Base-by-base conservation (phyloP, 2,888 invertebrate genomes). In the Drosophila kanekoi region DNA sequence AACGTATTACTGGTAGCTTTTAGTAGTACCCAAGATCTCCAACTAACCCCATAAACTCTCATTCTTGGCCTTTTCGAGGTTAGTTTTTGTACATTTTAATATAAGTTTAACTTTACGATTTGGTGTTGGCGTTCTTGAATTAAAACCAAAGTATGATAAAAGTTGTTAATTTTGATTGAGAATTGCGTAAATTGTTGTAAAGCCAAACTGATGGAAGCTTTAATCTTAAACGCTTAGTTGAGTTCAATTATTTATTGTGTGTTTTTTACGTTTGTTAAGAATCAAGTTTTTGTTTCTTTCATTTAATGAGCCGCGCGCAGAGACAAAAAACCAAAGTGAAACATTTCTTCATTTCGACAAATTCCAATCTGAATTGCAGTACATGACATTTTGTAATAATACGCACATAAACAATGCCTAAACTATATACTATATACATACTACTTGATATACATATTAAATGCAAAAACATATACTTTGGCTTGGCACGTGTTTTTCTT, bases 401-500 rank as follows among this genome's bases (percentile, higher is more conserved):
- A 45, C 40, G n/a, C 13, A 23, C 57, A 65, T 65, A 53, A 65
- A 62, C 32, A 44, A 23, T 33, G 37, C 44, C 16, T 45, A 20
- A 32, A 35, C 52, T 35, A 44, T 37, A 40, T 45, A 53, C 38
- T 43, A 56, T n/a, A n/a, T n/a, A n/a, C n/a, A n/a, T 37, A 47
- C 23, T 51, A 67, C 43, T 56, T 52, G 69, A 74, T 59, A 67
- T 63, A 62, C 64, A 68, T 23, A 45, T 16, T 28, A 44, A 38
- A 64, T 41, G 20, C 20, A 20, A 20, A 20, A 60, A n/a, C n/a
- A n/a, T 43, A 45, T 66, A 69, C 33, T 77, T 87, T 87, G 89
- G 86, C 89, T 86, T 86, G 89, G 85, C 89, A 86, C 85, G 89
- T 86, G 83, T 86, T 78, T 67, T 81, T 68, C 81, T 71, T 81